Conservation (phyloP, 2,888 invertebrate genomes). For the Laothoe populi region DNA sequence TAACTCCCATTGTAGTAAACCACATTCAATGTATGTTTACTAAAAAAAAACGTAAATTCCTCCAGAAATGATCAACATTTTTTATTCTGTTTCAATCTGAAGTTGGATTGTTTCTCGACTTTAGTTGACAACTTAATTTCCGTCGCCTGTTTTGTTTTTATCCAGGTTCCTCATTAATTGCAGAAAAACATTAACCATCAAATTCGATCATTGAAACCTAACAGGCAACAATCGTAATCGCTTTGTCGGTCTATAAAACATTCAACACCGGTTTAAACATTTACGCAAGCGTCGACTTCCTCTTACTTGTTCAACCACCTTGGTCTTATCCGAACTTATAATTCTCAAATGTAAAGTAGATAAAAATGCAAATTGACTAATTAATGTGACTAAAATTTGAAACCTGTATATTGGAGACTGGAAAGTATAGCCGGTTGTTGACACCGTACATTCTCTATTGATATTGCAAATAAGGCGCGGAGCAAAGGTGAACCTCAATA, state of each 20-base stretch:
- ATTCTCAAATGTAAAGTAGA: conserved; percentile 12
- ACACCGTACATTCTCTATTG: conserved; percentile 6
- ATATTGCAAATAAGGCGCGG: conserved; percentile 11
- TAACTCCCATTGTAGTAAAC: too few relatives aligned
- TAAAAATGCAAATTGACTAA: conserved; percentile 19
- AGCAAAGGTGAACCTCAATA: neutral
- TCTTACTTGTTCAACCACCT: neutral
- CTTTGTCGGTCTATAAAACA: neutral
- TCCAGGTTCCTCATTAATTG: too few relatives aligned
- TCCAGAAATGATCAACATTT: too few relatives aligned
- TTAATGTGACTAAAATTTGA: conserved; percentile 10
- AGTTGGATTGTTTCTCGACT: too few relatives aligned
- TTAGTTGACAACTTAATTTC: too few relatives aligned
- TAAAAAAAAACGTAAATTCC: too few relatives aligned
- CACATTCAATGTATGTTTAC: too few relatives aligned
- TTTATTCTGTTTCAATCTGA: too few relatives aligned
- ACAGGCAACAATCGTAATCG: neutral
- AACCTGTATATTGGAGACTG: conserved; percentile 2
- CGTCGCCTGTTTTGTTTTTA: too few relatives aligned
- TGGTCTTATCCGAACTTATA: conserved; percentile 1
- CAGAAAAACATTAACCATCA: too few relatives aligned
- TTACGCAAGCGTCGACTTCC: neutral
- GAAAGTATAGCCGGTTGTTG: conserved; percentile 17
- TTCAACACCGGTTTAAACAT: neutral
- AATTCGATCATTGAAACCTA: neutral